Evolutionary conservation across 2,888 invertebrate species (phyloP).

Genomic region (Trisateles emortualis): DNA sequence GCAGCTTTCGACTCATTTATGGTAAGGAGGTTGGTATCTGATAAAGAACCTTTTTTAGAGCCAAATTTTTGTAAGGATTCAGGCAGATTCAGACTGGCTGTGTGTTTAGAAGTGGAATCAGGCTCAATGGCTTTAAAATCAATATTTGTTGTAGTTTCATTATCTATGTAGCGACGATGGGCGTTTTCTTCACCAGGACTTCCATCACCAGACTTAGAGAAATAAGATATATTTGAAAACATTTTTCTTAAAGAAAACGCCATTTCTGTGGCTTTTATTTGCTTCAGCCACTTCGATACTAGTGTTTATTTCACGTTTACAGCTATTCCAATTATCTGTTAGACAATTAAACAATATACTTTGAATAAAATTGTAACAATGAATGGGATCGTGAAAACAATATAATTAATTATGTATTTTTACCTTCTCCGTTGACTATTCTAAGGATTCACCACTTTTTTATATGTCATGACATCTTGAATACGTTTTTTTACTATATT

Average conservation of each 20-base stretch:
- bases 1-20: conserved; percentile 43
- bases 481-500: conserved; percentile 25
- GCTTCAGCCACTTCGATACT: conserved; percentile 11
- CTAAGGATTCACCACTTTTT: conserved; percentile 35
- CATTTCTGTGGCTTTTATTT: conserved; percentile 56
- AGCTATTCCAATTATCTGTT: conserved; percentile 28
- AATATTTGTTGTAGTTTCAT: conserved; percentile 47
- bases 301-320: conserved; percentile 20
- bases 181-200: conserved; percentile 19
- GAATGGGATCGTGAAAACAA: conserved; percentile 9
- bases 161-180: conserved; percentile 34
- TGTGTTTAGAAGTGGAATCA: conserved; percentile 69
- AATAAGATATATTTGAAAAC: conserved; percentile 79
- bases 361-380: conserved; percentile 31
- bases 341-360: conserved; percentile 19
- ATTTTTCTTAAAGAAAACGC: conserved; percentile 80
- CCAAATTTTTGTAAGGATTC: conserved; percentile 63
- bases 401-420: conserved; percentile 20
- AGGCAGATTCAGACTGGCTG: conserved; percentile 60
- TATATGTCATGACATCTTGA: conserved; percentile 54
- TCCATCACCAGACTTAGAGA: conserved; percentile 65
- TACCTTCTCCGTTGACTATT: conserved; percentile 48
- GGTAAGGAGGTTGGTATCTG: conserved; percentile 72
- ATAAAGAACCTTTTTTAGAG: conserved; percentile 69
- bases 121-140: conserved; percentile 65